Conservation (phyloP, 2,113 vertebrate genomes). For the Jaculus jaculus region DNA sequence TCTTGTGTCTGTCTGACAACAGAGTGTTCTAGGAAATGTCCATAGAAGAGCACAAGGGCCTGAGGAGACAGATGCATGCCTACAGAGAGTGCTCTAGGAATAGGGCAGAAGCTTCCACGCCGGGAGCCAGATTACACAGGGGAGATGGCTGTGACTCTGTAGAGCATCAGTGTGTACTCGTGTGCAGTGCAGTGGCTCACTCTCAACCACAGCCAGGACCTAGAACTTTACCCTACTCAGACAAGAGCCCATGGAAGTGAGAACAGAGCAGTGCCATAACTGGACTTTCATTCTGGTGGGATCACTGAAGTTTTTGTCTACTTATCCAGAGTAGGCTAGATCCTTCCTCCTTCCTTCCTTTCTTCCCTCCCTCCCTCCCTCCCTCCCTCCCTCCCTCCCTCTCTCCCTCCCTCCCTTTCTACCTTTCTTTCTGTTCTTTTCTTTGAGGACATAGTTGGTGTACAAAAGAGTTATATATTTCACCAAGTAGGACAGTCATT, state of each 20-base stretch:
- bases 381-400: no score
- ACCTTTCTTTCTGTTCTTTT: no score
- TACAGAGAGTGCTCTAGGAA: no score
- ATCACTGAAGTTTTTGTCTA: background rate
- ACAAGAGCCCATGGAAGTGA: background rate
- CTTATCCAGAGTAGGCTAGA: background rate
- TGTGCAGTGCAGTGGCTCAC: fast-evolving
- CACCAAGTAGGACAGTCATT: background rate
- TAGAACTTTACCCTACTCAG: background rate
- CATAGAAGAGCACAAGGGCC: background rate
- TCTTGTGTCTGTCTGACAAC: background rate
- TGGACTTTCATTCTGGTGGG: background rate
- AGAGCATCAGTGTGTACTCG: background rate
- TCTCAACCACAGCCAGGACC: no score
- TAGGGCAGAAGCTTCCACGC: no score
- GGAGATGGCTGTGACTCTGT: background rate
- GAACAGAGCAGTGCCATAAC: background rate
- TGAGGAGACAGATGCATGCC: background rate
- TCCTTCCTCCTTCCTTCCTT: no score
- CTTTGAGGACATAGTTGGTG: background rate
- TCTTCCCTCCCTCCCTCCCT: no score
- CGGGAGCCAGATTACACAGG: background rate
- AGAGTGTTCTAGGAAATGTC: background rate
- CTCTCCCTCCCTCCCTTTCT: no score
- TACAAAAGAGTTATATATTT: background rate